Evolutionary conservation across 2,113 vertebrate genomes (phyloP).

Genomic region (Triplophysa rosa): DNA sequence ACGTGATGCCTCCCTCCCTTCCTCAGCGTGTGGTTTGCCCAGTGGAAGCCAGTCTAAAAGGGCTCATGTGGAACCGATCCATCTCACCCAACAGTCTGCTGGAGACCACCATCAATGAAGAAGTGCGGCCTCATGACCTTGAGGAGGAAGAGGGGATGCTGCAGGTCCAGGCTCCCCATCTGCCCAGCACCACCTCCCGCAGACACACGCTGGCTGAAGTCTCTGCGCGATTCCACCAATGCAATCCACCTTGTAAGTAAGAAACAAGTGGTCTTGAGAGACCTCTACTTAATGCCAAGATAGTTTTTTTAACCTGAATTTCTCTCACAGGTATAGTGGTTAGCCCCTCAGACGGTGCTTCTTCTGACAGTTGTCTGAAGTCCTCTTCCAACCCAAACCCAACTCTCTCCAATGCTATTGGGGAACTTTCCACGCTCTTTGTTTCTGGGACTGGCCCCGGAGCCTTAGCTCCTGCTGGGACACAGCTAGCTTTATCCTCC

Average conservation of each 20-base stretch:
- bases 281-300: not conserved
- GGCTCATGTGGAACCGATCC: conserved; percentile 81
- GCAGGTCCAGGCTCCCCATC: conserved; percentile 63
- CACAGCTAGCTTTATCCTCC: conserved; percentile 81
- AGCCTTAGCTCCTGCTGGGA: conserved; percentile 69
- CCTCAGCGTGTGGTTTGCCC: conserved; percentile 84
- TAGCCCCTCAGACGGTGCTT: conserved; percentile 84
- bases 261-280: not conserved
- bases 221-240: conserved; percentile 84
- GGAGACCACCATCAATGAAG: conserved; percentile 87
- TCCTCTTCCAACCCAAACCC: conserved; percentile 76
- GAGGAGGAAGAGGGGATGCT: conserved; percentile 82
- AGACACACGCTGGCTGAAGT: conserved; percentile 93
- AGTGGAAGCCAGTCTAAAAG: conserved; percentile 79
- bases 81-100: conserved; percentile 87
- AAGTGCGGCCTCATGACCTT: conserved; percentile 81
- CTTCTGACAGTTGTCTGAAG: conserved; percentile 89
- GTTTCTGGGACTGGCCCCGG: conserved; percentile 69
- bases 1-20: conserved; percentile 17
- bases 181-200: conserved; percentile 79
- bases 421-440: conserved; percentile 73
- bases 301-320: not conserved
- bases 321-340: conserved; percentile 80
- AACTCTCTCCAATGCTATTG: conserved; percentile 57
- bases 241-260: conserved; percentile 85